Conservation (phyloP, 2,888 invertebrate species). For the Eucriotettix oculatus region DNA sequence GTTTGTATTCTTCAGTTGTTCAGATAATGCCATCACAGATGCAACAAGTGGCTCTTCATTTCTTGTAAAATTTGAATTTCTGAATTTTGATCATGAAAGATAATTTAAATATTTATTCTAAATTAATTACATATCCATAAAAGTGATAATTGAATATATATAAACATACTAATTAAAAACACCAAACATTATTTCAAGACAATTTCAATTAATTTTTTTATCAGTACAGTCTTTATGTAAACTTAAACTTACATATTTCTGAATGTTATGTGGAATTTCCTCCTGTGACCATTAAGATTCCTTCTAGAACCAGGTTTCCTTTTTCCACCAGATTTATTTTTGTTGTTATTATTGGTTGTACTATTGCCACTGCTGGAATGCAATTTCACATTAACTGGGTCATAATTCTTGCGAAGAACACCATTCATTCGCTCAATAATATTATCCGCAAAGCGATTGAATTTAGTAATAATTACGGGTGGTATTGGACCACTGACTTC, state of each 20-base stretch:
- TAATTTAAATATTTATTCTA: too few relatives aligned
- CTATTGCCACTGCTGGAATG: constrained; percentile 37
- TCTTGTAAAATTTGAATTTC: too few relatives aligned
- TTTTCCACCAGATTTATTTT: too few relatives aligned
- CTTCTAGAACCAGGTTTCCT: too few relatives aligned
- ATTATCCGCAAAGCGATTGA: constrained; percentile 72
- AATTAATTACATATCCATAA: too few relatives aligned
- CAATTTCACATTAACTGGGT: constrained; percentile 66
- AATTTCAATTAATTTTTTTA: too few relatives aligned
- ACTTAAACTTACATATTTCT: background rate
- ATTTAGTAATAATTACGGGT: constrained; percentile 58
- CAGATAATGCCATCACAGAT: constrained; percentile 8
- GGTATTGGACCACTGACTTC: constrained; percentile 29
- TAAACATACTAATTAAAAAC: too few relatives aligned
- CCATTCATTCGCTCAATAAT: constrained; percentile 67
- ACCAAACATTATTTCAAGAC: too few relatives aligned
- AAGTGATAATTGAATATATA: too few relatives aligned
- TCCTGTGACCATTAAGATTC: too few relatives aligned
- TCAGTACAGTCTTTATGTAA: background rate
- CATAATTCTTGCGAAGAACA: constrained; percentile 61
- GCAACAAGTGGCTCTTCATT: constrained; percentile 10
- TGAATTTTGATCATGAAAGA: too few relatives aligned
- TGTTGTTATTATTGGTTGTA: constrained; percentile 20
- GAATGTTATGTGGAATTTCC: background rate
- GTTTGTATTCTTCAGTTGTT: constrained; percentile 2